Evolutionary conservation across 2,888 invertebrate genomes (phyloP).

Genomic region (Zygothrica quintamaculata): DNA sequence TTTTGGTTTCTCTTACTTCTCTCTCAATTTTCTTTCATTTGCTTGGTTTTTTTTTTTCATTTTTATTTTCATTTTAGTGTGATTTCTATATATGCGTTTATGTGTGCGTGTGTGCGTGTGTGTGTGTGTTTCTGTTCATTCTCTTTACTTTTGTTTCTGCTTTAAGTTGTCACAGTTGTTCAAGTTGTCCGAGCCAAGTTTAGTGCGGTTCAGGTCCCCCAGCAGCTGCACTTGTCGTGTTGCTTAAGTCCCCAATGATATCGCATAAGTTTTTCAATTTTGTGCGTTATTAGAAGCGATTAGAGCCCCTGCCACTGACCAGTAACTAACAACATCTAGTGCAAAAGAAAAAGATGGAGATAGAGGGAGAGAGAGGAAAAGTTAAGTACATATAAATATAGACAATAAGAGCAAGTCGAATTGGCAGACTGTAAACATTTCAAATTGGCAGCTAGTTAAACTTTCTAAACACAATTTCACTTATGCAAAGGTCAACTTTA

Average conservation of each 20-base stretch:
- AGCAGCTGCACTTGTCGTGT: constrained; percentile 73
- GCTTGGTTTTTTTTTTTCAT: constrained; percentile 10
- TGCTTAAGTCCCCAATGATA: constrained; percentile 78
- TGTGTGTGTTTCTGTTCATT: constrained; percentile 5
- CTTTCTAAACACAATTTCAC: constrained; percentile 35
- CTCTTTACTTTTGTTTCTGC: constrained; percentile 54
- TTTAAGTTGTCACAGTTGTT: constrained; percentile 78
- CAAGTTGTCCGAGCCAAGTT: constrained; percentile 76
- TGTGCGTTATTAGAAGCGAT: constrained; percentile 84
- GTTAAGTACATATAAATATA: no score
- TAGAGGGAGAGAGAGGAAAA: constrained; percentile 7
- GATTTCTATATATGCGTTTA: constrained; percentile 18
- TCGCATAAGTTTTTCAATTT: constrained; percentile 83
- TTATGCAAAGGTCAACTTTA: constrained; percentile 1
- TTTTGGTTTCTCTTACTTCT: no score
- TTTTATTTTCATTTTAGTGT: constrained; percentile 7
- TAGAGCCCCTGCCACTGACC: constrained; percentile 61
- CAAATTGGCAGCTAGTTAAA: constrained; percentile 66
- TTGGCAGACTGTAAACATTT: no score
- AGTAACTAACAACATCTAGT: constrained; percentile 5
- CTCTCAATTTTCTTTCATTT: constrained; percentile 10
- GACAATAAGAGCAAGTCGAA: no score
- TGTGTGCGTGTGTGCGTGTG: constrained; percentile 4
- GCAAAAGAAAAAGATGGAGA: constrained; percentile 15
- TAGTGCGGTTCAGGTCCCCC: constrained; percentile 44